Conservation (phyloP, 2,888 invertebrate genomes). For the Brachynemurus nebulosus region DNA sequence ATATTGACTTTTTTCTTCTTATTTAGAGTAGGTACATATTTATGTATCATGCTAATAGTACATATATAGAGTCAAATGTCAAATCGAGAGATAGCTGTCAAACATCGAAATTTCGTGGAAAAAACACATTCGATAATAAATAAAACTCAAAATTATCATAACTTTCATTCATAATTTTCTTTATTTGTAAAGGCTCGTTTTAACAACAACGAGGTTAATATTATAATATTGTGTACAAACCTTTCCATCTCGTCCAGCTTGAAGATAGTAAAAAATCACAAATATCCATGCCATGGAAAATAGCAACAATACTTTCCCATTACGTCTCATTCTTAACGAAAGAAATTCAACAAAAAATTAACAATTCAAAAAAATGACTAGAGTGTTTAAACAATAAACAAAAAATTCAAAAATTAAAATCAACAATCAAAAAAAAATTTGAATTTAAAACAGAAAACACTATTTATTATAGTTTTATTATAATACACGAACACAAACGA, state of each 20-base stretch:
- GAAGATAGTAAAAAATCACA: conserved; percentile 46
- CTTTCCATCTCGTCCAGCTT: conserved; percentile 40
- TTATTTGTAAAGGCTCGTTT: too few species aligned
- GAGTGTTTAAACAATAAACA: not conserved
- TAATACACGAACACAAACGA: not conserved
- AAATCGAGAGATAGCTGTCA: too few species aligned
- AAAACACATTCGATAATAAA: too few species aligned
- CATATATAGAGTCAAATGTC: too few species aligned
- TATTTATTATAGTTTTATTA: not conserved
- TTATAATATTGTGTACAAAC: too few species aligned
- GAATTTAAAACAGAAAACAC: conserved; percentile 3
- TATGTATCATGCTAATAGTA: too few species aligned
- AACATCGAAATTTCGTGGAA: too few species aligned
- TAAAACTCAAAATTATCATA: too few species aligned
- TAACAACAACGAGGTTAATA: too few species aligned
- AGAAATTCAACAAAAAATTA: not conserved
- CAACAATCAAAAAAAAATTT: conserved; percentile 3
- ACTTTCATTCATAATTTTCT: too few species aligned
- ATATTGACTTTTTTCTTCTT: too few species aligned
- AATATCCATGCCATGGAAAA: conserved; percentile 49
- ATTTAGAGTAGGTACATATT: too few species aligned
- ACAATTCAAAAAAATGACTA: conserved; percentile 7
- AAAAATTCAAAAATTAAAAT: not conserved
- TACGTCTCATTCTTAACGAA: conserved; percentile 37
- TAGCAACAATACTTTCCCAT: conserved; percentile 44